Evolutionary conservation across 2,113 vertebrate genomes (phyloP).

Genomic region (Oryctolagus cuniculus): DNA sequence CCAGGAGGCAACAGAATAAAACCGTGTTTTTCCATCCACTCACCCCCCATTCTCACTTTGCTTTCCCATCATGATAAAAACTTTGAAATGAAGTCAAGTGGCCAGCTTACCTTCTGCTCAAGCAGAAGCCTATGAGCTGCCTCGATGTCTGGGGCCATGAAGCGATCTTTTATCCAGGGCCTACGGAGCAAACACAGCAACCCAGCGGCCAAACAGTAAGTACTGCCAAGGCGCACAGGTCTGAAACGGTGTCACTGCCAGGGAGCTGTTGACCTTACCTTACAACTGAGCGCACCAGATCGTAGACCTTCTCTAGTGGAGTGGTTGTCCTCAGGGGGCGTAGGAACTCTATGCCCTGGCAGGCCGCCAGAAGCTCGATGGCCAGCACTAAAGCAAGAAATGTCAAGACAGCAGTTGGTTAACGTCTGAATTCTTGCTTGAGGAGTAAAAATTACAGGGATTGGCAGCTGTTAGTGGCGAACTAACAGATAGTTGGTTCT

Average conservation of each 20-base stretch:
- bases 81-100: background rate
- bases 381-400: constrained; percentile 91
- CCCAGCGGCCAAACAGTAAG: constrained; percentile 81
- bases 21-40: background rate
- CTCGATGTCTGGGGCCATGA: constrained; percentile 98
- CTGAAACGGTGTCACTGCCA: background rate
- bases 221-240: background rate
- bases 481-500: background rate
- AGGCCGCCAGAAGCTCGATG: constrained; percentile 96
- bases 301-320: constrained; percentile 98
- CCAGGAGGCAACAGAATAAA: background rate
- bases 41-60: background rate
- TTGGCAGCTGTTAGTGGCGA: background rate
- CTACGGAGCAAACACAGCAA: constrained; percentile 83
- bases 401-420: rapidly evolving
- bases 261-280: constrained; percentile 91
- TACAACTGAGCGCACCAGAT: constrained; percentile 97
- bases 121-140: constrained; percentile 93
- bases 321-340: constrained; percentile 97
- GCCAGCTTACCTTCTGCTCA: constrained; percentile 93
- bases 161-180: constrained; percentile 98
- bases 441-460: background rate
- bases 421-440: background rate
- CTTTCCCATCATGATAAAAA: background rate
- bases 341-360: constrained; percentile 99